These are phyloP conservation scores for Pterocles burchelli DNA, from an alignment of 2,113 vertebrate genomes.

Conservation along the genomic window DNA sequence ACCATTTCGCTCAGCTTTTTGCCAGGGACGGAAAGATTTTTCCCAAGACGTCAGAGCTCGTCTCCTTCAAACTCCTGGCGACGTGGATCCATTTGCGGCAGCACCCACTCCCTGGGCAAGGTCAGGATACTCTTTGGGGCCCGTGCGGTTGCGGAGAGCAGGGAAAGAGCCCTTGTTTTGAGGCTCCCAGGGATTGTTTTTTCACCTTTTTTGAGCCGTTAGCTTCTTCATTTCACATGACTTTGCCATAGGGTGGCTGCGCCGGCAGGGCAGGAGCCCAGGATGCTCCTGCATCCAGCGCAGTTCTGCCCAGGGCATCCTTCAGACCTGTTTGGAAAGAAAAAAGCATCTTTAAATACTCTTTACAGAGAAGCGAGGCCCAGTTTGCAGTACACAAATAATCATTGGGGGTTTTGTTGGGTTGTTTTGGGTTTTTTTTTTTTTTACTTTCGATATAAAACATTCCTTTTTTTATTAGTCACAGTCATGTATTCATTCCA, in stretches of 20 bases:
- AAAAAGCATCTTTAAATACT: conserved; percentile 9
- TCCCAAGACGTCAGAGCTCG: background rate
- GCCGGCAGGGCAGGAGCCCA: fast-evolving
- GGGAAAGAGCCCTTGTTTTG: background rate
- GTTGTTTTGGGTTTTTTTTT: background rate
- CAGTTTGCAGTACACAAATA: conserved; percentile 36
- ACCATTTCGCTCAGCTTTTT: background rate
- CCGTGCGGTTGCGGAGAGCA: fast-evolving
- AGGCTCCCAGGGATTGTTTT: background rate
- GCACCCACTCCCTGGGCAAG: fast-evolving
- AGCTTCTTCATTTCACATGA: conserved; percentile 27
- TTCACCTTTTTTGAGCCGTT: conserved; percentile 9
- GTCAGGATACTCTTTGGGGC: background rate
- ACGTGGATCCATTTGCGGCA: background rate
- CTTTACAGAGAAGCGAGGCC: background rate
- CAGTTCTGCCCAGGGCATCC: background rate
- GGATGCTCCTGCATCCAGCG: background rate
- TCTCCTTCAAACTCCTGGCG: background rate
- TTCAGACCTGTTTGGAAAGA: conserved; percentile 17
- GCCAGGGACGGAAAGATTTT: background rate
- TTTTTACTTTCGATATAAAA: conserved; percentile 45
- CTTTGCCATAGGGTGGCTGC: background rate
- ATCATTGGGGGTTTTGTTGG: background rate
- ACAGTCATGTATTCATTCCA: conserved; percentile 78
- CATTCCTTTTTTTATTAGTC: conserved; percentile 77